A percentile compares a stretch with the other conserved stretches of the same genome.
These are phyloP conservation scores for Liposcelis brunnea DNA, from an alignment of 2,888 invertebrate genomes.

Conservation along the genomic window DNA sequence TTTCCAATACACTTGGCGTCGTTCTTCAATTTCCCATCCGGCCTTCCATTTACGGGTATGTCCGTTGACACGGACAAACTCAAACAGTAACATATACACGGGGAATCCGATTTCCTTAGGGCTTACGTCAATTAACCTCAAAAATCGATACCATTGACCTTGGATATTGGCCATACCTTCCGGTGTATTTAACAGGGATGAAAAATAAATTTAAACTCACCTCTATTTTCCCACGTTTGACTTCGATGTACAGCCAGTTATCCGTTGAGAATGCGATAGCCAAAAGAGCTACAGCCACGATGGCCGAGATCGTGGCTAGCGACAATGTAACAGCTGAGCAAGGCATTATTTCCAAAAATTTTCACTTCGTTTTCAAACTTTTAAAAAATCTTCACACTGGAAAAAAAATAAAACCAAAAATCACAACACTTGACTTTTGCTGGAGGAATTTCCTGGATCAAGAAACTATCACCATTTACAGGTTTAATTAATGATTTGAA, in stretches of 20 bases:
- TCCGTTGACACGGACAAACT: too few relatives aligned
- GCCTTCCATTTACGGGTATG: too few relatives aligned
- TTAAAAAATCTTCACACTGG: not conserved
- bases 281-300: slow-evolving; percentile 82
- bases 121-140: not conserved
- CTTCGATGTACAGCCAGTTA: slow-evolving; percentile 91
- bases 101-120: too few relatives aligned
- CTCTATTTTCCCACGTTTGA: slow-evolving; percentile 74
- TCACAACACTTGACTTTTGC: not conserved
- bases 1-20: too few relatives aligned
- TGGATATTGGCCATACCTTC: not conserved
- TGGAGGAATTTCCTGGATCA: too few relatives aligned
- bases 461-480: too few relatives aligned
- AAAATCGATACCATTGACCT: not conserved
- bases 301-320: slow-evolving; percentile 87
- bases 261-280: slow-evolving; percentile 91
- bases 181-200: not conserved
- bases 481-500: too few relatives aligned
- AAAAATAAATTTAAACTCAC: slow-evolving; percentile 31
- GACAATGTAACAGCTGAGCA: slow-evolving; percentile 89
- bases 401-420: not conserved
- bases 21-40: too few relatives aligned
- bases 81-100: too few relatives aligned
- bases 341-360: slow-evolving; percentile 49
- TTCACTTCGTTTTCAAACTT: not conserved